phyloP scores from a whole-genome alignment of 2,797 vertebrate species.

The Uromys caudimaculatus region DNA sequence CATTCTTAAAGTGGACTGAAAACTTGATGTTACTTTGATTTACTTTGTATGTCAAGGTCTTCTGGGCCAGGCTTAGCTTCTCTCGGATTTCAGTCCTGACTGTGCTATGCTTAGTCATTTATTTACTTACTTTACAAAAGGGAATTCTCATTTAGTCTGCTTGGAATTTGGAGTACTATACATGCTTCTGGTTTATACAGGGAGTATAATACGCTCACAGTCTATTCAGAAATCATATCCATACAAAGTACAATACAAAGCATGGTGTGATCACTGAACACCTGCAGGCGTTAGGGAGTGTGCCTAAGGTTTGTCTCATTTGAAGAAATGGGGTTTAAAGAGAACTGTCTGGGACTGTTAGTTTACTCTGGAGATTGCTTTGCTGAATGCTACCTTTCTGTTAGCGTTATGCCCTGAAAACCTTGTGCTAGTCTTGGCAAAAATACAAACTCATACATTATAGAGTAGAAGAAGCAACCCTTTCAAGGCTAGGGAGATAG shows the following conservation, averaged over 20 bases:
- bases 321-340: conserved; percentile 11
- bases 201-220: neutral
- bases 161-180: neutral
- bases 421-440: neutral
- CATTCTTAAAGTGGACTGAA: neutral
- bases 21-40: neutral
- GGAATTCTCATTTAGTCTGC: neutral
- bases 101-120: neutral
- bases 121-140: conserved; percentile 5
- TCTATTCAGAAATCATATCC: neutral
- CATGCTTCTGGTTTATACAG: neutral
- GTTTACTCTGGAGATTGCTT: conserved; percentile 27
- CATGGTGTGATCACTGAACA: neutral
- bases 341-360: neutral
- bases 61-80: neutral
- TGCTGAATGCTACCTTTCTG: neutral
- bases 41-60: conserved; percentile 13
- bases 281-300: neutral
- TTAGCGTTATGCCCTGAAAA: neutral
- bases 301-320: neutral
- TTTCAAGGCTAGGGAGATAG: neutral
- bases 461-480: neutral
- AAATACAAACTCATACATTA: neutral
- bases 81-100: conserved; percentile 21
- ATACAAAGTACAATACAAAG: neutral